phyloP scores from a whole-genome alignment of 30 jellyfish, hydroid and myxozoan species.

The Pseudorhiza aurosa region DNA sequence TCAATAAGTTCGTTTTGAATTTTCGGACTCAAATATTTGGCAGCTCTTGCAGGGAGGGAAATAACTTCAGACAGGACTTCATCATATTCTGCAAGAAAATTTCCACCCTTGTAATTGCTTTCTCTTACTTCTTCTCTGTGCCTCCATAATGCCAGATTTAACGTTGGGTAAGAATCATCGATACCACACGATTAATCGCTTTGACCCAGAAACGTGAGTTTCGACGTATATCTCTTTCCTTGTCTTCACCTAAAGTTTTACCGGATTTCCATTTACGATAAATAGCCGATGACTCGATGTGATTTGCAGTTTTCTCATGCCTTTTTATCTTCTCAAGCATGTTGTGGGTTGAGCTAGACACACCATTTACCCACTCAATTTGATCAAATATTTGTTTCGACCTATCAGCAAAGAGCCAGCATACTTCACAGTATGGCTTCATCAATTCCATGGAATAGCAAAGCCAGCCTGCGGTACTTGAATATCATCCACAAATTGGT shows the following conservation, averaged over 20 bases:
- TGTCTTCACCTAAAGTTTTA: constrained; percentile 2
- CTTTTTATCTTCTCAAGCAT: constrained; percentile 18
- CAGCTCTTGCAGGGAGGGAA: neutral
- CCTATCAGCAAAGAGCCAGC: constrained; percentile 38
- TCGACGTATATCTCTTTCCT: no score
- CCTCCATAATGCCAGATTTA: constrained; percentile 4
- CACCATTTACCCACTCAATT: constrained; percentile 8
- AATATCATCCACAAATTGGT: constrained; percentile 26
- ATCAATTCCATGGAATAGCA: constrained; percentile 33
- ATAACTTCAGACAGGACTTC: constrained; percentile 13
- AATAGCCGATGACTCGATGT: constrained; percentile 21
- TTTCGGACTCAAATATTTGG: constrained; percentile 16
- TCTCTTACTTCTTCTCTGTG: constrained; percentile 19
- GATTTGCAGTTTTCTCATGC: constrained; percentile 39
- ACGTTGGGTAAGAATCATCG: constrained; percentile 3
- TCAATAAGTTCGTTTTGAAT: constrained; percentile 27
- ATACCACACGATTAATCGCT: constrained; percentile 9
- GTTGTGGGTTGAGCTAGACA: constrained; percentile 4
- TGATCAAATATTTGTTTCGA: constrained; percentile 24
- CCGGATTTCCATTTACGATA: constrained; percentile 20
- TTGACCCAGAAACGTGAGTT: constrained; percentile 33
- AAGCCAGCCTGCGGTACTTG: constrained; percentile 39
- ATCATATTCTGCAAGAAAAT: constrained; percentile 37
- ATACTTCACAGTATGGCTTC: constrained; percentile 33
- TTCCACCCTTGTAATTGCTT: constrained; percentile 30